phyloP scores from a whole-genome alignment of 2,113 vertebrate genomes.

The Chaetodon trifascialis region DNA sequence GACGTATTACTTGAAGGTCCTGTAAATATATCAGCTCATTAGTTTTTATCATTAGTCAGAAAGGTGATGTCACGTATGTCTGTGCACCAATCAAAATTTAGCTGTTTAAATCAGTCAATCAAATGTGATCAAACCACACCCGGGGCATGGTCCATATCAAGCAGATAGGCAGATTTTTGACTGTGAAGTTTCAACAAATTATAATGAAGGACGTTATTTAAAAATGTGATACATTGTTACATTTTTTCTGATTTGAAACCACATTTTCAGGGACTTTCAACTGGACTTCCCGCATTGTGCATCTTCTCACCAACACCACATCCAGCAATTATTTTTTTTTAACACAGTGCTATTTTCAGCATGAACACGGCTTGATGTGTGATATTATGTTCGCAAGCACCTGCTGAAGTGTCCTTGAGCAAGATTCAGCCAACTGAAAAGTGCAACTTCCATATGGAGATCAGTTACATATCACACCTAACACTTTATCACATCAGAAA shows the following conservation, averaged over 20 bases:
- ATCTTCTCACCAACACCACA: background rate
- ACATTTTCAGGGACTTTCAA: background rate
- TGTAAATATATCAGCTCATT: background rate
- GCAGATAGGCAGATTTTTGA: background rate
- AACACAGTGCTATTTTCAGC: slow-evolving; percentile 24
- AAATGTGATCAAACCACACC: background rate
- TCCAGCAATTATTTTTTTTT: background rate
- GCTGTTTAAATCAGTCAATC: background rate
- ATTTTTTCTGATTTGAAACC: background rate
- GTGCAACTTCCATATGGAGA: slow-evolving; percentile 46
- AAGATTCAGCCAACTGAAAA: slow-evolving; percentile 36
- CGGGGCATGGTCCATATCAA: background rate
- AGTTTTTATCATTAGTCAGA: no score
- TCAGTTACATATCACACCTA: slow-evolving; percentile 41
- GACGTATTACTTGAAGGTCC: background rate
- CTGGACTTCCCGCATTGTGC: background rate
- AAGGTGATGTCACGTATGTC: background rate
- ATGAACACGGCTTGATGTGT: background rate
- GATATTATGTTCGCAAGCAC: slow-evolving; percentile 15
- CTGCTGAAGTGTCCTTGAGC: slow-evolving; percentile 36
- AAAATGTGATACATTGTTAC: background rate
- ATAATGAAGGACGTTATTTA: background rate
- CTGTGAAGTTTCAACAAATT: background rate
- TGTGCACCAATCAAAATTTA: background rate
- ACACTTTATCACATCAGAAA: slow-evolving; percentile 52